phyloP scores from a whole-genome alignment of 2,113 vertebrate genomes.

The Ailurus styani region DNA sequence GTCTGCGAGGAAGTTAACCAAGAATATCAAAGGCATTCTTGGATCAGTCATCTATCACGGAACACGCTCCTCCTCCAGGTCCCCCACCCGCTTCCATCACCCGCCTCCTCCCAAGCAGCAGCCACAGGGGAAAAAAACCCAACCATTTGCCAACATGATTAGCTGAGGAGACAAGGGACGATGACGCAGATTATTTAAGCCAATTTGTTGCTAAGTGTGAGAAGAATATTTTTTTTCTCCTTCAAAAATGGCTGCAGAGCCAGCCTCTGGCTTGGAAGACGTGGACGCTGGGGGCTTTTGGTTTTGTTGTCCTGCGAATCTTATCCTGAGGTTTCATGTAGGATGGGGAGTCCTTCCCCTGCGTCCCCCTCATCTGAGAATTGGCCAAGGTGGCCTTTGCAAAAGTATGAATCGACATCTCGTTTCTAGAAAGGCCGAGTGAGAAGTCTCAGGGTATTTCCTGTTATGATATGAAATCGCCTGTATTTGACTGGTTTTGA shows the following conservation, averaged over 20 bases:
- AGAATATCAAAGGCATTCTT: neutral
- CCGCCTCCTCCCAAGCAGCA: neutral
- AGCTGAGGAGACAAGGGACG: slow-evolving; percentile 17
- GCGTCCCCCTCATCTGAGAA: rapidly evolving
- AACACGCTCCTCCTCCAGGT: neutral
- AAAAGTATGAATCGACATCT: neutral
- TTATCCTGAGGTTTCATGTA: neutral
- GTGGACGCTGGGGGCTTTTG: rapidly evolving
- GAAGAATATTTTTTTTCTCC: neutral
- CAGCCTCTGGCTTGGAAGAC: rapidly evolving
- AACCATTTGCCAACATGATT: slow-evolving; percentile 39
- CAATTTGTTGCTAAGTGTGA: slow-evolving; percentile 26
- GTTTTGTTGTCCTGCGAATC: neutral
- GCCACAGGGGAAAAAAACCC: neutral
- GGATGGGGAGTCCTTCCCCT: rapidly evolving
- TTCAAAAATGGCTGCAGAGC: neutral
- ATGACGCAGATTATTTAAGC: neutral
- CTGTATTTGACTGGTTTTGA: neutral
- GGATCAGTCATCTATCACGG: rapidly evolving
- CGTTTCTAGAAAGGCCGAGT: neutral
- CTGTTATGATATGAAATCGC: neutral
- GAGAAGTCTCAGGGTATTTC: neutral
- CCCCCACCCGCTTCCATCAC: neutral
- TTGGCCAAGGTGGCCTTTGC: neutral
- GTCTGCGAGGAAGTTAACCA: slow-evolving; percentile 47